Conservation (phyloP, 1,140 invertebrate genomes). For the Heliothis subflexa region DNA sequence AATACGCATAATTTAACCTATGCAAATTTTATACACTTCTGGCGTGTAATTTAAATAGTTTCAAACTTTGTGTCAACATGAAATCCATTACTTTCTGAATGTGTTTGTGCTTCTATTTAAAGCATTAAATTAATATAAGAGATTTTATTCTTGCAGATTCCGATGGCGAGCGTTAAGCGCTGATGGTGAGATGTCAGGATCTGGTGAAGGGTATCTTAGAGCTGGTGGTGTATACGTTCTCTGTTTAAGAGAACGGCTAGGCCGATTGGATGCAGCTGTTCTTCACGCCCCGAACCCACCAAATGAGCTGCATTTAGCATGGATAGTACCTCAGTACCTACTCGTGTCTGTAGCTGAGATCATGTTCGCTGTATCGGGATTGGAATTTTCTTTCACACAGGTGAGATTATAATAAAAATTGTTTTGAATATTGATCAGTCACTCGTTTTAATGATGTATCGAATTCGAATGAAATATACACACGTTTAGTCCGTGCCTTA, state of each 20-base stretch:
- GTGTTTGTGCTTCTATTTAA: too few species aligned
- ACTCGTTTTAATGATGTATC: too few species aligned
- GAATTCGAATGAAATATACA: too few species aligned
- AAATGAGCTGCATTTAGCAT: conserved; percentile 92
- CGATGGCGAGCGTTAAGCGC: conserved; percentile 69
- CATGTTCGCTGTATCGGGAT: conserved; percentile 96
- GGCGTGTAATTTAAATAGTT: too few species aligned
- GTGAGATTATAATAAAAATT: conserved; percentile 63
- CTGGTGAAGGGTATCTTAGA: conserved; percentile 65
- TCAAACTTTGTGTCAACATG: too few species aligned
- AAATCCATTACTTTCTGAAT: too few species aligned
- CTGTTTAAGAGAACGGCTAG: conserved; percentile 69
- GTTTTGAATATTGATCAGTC: not conserved
- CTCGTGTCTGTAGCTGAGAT: conserved; percentile 93
- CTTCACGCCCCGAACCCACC: conserved; percentile 87
- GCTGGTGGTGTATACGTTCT: conserved; percentile 78
- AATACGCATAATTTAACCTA: too few species aligned
- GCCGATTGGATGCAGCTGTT: conserved; percentile 70
- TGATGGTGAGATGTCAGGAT: conserved; percentile 65
- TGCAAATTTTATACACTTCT: too few species aligned
- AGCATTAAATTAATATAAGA: too few species aligned
- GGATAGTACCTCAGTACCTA: conserved; percentile 95
- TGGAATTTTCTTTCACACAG: conserved; percentile 96
- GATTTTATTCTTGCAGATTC: conserved; percentile 57
- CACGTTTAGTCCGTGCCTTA: too few species aligned